Evolutionary conservation across 2,888 invertebrate species (phyloP).

Genomic region (Nomada ferruginata): DNA sequence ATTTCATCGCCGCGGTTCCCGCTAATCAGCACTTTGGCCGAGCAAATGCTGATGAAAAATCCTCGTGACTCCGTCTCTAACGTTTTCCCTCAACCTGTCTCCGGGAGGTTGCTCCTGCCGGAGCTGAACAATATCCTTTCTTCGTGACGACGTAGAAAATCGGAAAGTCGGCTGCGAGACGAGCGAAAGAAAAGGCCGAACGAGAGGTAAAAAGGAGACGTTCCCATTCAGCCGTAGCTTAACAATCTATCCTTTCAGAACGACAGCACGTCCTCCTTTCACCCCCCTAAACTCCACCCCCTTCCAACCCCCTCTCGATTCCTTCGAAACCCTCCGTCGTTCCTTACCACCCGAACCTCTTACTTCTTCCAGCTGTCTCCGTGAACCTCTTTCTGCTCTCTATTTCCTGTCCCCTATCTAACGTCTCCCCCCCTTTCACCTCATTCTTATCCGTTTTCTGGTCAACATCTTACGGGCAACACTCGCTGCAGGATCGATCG

Average conservation of each 20-base stretch:
- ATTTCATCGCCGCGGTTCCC: slow-evolving; percentile 70
- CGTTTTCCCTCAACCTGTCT: slow-evolving; percentile 27
- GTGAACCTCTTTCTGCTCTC: slow-evolving; percentile 24
- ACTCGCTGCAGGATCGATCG: slow-evolving; percentile 49
- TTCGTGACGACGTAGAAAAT: slow-evolving; percentile 78
- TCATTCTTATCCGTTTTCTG: slow-evolving; percentile 43
- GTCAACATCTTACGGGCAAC: background rate
- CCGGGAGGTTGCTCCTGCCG: slow-evolving; percentile 34
- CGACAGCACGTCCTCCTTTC: slow-evolving; percentile 70
- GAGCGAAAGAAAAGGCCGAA: slow-evolving; percentile 74
- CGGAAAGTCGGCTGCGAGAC: slow-evolving; percentile 77
- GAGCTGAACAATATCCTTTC: slow-evolving; percentile 80
- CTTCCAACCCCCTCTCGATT: slow-evolving; percentile 34
- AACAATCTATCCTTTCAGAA: slow-evolving; percentile 80
- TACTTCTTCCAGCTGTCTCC: slow-evolving; percentile 7
- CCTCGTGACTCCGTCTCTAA: slow-evolving; percentile 50
- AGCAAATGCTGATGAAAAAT: slow-evolving; percentile 77
- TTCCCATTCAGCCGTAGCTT: slow-evolving; percentile 78
- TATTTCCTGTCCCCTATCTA: slow-evolving; percentile 32
- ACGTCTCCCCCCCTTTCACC: slow-evolving; percentile 36
- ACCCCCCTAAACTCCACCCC: background rate
- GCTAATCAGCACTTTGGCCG: slow-evolving; percentile 79
- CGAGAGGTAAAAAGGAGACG: slow-evolving; percentile 75
- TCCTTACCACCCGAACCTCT: slow-evolving; percentile 29
- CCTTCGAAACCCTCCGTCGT: slow-evolving; percentile 44